Base-by-base conservation (phyloP, 1,140 invertebrate species). In the Camponotus floridanus region DNA sequence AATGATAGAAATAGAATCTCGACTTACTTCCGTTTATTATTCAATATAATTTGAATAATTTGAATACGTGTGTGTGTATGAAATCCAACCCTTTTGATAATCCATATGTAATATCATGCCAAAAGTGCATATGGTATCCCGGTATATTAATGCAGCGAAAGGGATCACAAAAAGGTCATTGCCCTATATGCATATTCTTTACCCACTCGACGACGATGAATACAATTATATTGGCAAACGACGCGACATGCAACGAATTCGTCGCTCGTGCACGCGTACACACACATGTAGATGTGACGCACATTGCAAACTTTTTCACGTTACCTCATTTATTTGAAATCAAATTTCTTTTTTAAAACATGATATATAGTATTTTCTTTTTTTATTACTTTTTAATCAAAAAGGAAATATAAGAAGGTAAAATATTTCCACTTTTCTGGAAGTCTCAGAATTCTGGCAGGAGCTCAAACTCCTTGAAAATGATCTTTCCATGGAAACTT, bases 401-500 rank as follows among this genome's bases (percentile, higher is more conserved):
- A 59, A 74, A 74, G 39, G 59, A 59, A 39, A 74, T 74, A 3
- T 21, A 39, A 57, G n/a, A 74, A 59, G 26, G 3, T 51, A 51
- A 51, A 51, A 51, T 51, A 15, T 36, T 31, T 59, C 55, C 33
- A 21, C 3, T 26, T 45, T 74, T 74, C 55, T 55, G 33, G n/a
- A n/a, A 74, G 55, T 74, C 51, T 74, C 18, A 55, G 71, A 74
- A 74, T 74, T 74, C 55, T 74, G 71, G 51, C 21, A 74, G 55
- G 48, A 36, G 55, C 51, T 26, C 55, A 18, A 48, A 48, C 51
- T 26, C 26, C 26, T 26, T 26, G 59, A 64, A 26, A 76, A 26
- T 39, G 39, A 64, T 78, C 71, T 74, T 78, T 78, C 59, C 39
- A 64, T 64, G 62, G 42, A 78, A 78, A 78, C 74, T 78, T 64